Conservation (phyloP, 2,113 vertebrate species). For the Notarius lentiginosus region DNA sequence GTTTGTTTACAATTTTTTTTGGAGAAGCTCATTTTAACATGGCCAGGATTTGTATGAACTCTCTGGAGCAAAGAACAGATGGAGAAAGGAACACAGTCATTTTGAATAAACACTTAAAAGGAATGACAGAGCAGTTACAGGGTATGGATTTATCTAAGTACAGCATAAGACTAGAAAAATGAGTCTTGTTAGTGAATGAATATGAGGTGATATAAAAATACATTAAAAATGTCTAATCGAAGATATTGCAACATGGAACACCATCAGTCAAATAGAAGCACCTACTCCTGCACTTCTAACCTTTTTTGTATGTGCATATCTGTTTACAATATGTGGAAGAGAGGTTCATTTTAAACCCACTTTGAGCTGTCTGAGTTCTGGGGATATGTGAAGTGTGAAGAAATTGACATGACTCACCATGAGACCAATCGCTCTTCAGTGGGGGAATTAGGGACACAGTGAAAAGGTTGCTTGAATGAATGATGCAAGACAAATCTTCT, state of each 20-base stretch:
- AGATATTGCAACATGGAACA: not conserved
- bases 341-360: not conserved
- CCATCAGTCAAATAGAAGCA: not conserved
- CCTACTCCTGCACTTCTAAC: not conserved
- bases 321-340: not conserved
- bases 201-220: not conserved
- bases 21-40: not conserved
- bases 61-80: conserved; percentile 12
- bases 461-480: not conserved
- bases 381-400: conserved; percentile 11
- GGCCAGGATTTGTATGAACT: conserved; percentile 16
- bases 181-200: not conserved
- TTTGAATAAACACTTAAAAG: not conserved
- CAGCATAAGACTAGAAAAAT: not conserved
- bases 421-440: conserved; percentile 14
- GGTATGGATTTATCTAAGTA: not conserved
- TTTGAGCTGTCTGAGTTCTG: conserved; percentile 31
- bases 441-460: not conserved
- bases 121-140: not conserved
- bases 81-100: conserved; percentile 2
- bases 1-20: not conserved
- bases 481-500: not conserved
- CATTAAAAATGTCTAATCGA: not conserved
- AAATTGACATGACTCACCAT: conserved; percentile 50
- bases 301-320: not conserved